A percentile compares a stretch with the other conserved stretches of the same genome.
Conservation (phyloP, 1,140 invertebrate genomes). For the Lutraria rhynchaena region DNA sequence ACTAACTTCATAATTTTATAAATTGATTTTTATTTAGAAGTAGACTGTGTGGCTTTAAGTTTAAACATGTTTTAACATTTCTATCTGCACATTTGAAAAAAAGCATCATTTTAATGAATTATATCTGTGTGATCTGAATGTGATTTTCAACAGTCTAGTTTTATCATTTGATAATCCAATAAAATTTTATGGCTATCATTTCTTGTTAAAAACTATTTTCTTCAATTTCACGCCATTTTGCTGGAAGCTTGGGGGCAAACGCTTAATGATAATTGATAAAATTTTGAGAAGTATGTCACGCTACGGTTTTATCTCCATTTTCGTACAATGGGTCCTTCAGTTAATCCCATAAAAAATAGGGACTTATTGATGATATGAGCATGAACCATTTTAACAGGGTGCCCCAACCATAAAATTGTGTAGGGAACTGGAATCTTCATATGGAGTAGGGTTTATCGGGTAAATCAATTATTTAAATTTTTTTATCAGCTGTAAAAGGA, state of each 20-base stretch:
- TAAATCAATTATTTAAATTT: conserved; percentile 55
- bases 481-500: conserved; percentile 35
- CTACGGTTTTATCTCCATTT: conserved; percentile 34
- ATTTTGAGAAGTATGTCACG: conserved; percentile 36
- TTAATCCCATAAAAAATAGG: conserved; percentile 45
- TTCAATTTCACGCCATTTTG: conserved; percentile 48
- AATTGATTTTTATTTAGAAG: too few relatives aligned
- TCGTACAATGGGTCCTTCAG: conserved; percentile 35
- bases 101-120: too few relatives aligned
- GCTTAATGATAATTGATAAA: conserved; percentile 41
- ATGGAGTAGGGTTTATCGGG: conserved; percentile 19
- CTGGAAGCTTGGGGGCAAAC: conserved; percentile 21
- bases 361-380: conserved; percentile 29
- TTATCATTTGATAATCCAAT: conserved; percentile 18
- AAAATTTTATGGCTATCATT: conserved; percentile 28
- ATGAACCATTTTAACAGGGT: conserved; percentile 44
- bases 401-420: conserved; percentile 42
- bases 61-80: too few relatives aligned
- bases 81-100: too few relatives aligned
- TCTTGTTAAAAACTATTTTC: conserved; percentile 41
- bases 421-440: conserved; percentile 5
- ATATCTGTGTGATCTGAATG: too few relatives aligned
- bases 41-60: too few relatives aligned
- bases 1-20: too few relatives aligned
- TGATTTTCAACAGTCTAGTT: too few relatives aligned